phyloP scores from a whole-genome alignment of 2,797 vertebrate genomes.

The Helarctos malayanus region DNA sequence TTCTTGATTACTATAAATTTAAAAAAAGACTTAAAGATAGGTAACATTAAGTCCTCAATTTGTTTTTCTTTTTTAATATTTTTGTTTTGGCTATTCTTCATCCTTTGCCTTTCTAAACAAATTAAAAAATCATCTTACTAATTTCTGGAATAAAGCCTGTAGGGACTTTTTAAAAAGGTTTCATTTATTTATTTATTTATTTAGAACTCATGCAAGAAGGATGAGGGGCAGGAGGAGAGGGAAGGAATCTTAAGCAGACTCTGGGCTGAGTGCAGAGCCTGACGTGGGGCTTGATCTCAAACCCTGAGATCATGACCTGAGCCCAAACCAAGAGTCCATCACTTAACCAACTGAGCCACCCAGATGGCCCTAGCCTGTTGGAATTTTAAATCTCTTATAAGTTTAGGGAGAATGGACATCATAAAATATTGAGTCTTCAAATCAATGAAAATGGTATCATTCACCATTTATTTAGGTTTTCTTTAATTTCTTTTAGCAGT shows the following conservation, averaged over 20 bases:
- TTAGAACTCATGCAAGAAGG: not conserved
- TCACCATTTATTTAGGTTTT: not conserved
- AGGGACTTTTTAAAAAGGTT: not conserved
- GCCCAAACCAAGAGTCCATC: no score
- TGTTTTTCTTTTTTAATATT: not conserved
- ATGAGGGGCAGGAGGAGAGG: not conserved
- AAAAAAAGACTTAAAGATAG: not conserved
- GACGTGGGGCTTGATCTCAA: no score
- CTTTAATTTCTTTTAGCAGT: not conserved
- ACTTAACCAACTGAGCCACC: no score
- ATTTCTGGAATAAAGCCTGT: not conserved
- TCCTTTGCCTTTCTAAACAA: not conserved
- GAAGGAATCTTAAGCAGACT: not conserved
- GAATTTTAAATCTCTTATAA: not conserved
- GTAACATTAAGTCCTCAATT: not conserved
- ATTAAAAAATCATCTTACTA: not conserved
- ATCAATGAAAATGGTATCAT: not conserved
- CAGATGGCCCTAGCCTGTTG: no score
- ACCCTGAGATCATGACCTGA: no score
- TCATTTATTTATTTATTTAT: not conserved
- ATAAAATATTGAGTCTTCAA: not conserved
- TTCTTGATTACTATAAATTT: not conserved
- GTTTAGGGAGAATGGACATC: not conserved
- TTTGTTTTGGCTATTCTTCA: not conserved
- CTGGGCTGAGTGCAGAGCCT: no score